Conservation (phyloP, 2,113 vertebrate species). For the Lutjanus erythropterus region DNA sequence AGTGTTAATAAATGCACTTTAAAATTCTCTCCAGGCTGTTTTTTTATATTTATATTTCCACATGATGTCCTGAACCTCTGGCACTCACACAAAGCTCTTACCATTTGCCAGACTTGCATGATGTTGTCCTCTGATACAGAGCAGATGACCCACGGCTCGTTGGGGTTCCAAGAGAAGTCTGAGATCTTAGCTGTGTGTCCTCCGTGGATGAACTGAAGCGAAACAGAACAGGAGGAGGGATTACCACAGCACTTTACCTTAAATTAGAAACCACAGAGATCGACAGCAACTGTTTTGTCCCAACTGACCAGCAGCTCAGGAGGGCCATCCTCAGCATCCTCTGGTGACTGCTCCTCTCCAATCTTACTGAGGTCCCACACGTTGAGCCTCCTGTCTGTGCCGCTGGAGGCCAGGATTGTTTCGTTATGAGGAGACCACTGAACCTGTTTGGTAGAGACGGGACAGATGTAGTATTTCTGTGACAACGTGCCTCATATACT, state of each 20-base stretch:
- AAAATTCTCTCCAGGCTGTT: not conserved
- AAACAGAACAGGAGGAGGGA: constrained; percentile 9
- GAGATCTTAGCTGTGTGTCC: constrained; percentile 99
- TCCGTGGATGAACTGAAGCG: constrained; percentile 94
- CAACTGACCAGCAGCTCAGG: constrained; percentile 94
- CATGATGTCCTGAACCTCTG: not conserved
- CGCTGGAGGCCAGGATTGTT: constrained; percentile 98
- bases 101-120: constrained; percentile 99
- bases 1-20: constrained; percentile 41
- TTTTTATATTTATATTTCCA: not conserved
- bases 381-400: constrained; percentile 96
- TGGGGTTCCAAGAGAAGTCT: constrained; percentile 99
- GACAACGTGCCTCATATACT: not conserved
- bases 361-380: constrained; percentile 99
- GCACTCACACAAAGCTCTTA: constrained; percentile 35
- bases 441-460: constrained; percentile 83
- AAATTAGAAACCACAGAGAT: not conserved
- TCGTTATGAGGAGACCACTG: constrained; percentile 99
- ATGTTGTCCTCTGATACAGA: constrained; percentile 99
- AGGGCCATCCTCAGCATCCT: constrained; percentile 97
- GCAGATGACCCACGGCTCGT: constrained; percentile 99
- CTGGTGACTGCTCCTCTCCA: constrained; percentile 97
- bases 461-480: not conserved
- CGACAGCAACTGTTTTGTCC: not conserved
- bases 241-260: not conserved